phyloP scores from a whole-genome alignment of 2,113 vertebrate species.

The Sturnus vulgaris region DNA sequence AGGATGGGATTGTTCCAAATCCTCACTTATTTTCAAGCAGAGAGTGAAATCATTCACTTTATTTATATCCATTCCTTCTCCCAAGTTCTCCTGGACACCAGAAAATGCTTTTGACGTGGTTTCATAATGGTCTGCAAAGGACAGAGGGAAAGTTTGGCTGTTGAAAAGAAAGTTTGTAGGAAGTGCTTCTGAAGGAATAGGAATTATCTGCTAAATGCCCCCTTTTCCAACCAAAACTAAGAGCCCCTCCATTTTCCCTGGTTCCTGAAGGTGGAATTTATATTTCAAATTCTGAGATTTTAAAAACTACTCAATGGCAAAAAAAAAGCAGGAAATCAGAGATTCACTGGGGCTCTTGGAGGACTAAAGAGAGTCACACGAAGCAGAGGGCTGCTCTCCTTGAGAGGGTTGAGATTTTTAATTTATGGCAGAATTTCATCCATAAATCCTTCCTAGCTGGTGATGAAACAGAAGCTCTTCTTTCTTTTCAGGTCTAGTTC shows the following conservation, averaged over 20 bases:
- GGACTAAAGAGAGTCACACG: neutral
- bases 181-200: neutral
- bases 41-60: neutral
- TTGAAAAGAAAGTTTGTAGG: neutral
- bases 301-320: neutral
- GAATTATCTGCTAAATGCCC: neutral
- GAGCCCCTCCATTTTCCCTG: neutral
- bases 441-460: neutral
- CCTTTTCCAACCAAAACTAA: neutral
- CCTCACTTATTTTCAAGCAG: neutral
- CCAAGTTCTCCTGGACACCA: neutral
- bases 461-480: neutral
- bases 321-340: neutral
- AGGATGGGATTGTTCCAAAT: neutral
- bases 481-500: conserved; percentile 5
- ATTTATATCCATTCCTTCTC: neutral
- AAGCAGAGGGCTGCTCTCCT: neutral
- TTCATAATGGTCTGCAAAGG: neutral
- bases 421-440: neutral
- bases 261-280: neutral
- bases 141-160: neutral
- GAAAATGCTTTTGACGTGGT: neutral
- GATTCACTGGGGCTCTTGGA: neutral
- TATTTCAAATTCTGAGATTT: neutral
- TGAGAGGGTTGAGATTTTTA: neutral